A percentile compares a stretch with the other conserved stretches of the same genome.
Conservation (phyloP, 2,888 invertebrate species). For the Molorchus minor region DNA sequence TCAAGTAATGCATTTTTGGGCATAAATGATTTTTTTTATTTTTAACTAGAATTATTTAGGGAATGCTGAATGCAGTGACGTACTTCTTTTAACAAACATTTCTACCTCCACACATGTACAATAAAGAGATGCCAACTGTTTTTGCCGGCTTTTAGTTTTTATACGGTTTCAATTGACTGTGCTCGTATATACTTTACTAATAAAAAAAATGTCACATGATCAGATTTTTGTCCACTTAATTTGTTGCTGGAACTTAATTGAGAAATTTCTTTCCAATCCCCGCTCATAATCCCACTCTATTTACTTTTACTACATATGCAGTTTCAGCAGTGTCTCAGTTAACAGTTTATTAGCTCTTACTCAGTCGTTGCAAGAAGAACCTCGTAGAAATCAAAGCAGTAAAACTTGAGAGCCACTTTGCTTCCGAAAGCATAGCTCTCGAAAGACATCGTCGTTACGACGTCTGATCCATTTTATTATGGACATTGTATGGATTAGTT, state of each 20-base stretch:
- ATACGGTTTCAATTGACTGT: neutral
- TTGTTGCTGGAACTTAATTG: no score
- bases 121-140: conserved; percentile 1
- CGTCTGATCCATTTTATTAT: conserved; percentile 2
- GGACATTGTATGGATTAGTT: conserved; percentile 12
- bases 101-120: neutral
- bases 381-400: conserved; percentile 15
- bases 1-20: no score
- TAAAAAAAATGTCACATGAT: no score
- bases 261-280: no score
- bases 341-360: conserved; percentile 13
- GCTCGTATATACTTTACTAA: neutral
- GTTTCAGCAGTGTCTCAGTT: neutral
- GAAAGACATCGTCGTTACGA: conserved; percentile 11
- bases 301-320: conserved; percentile 10
- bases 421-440: conserved; percentile 10
- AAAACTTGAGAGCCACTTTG: conserved; percentile 23
- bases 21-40: no score
- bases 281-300: neutral
- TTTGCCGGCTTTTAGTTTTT: neutral
- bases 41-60: no score
- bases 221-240: no score
- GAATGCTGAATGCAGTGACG: neutral
- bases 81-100: neutral
- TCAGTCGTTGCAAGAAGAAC: conserved; percentile 8